Evolutionary conservation across 2,888 invertebrate genomes (phyloP), one percentile per base, ranked within the genome.

Genomic region (Epistrophe eligans): DNA sequence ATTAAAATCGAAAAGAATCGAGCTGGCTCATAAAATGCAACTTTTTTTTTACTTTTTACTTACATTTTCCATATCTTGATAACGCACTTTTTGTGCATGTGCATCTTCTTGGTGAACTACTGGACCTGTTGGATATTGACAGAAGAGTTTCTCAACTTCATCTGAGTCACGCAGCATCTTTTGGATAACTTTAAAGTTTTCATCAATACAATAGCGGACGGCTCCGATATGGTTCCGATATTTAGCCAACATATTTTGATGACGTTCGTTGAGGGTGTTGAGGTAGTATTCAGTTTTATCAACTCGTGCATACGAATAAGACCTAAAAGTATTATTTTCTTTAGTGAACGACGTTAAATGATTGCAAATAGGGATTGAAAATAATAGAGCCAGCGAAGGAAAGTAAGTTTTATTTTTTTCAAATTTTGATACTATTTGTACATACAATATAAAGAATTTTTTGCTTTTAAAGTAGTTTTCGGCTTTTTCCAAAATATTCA

Each of bases 161-260:
- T 94, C 89, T n/a, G 87, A 88, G 48, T 89, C 89, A 5, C 91
- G 90, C 45, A 95, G 93, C 88, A 96, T 93, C 88, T 94, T 93
- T 82, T 93, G 93, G 89, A 93, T 91, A 2, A 93, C 91, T 64
- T 90, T 82, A 85, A 92, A 91, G 89, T 93, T 93, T 73, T 96
- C 96, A 88, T 97, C 96, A 55, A 99, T 95, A 91, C 98, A 97
- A 72, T 94, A 94, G 90, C 96, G 95, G 70, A 98, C 95, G 77
- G 95, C 94, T 32, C 95, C 93, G 57, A 99, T 93, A 91, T 98
- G 97, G 4, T 95, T 94, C 57, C 94, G 94, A 91, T 98, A 99
- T 84, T 96, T 95, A 2, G 94, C 93, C 3, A 99, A 93, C 89
- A 97, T 94, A 57, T 95, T 94, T 91, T 97, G 96, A 91, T 99